Conservation (phyloP, 1,140 invertebrate species). For the Eriocheir sinensis region DNA sequence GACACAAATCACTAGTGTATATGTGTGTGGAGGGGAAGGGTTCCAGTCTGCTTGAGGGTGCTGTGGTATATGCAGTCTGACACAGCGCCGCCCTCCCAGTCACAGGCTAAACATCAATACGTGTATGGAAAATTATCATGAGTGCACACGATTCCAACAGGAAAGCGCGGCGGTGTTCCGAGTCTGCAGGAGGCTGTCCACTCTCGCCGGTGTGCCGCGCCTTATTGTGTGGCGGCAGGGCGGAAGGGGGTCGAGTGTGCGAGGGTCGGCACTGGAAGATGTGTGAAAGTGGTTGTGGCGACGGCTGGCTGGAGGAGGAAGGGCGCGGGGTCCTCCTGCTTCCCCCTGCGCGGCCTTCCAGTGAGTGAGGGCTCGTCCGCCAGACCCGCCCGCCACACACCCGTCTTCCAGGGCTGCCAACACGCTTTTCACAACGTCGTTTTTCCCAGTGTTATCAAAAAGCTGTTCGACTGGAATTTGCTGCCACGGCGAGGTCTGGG, state of each 20-base stretch:
- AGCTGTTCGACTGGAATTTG: background rate
- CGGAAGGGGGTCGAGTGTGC: background rate
- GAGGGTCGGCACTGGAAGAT: background rate
- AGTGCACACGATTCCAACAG: constrained; percentile 37
- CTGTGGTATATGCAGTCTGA: background rate
- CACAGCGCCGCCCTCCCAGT: background rate
- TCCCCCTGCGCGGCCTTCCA: constrained; percentile 57
- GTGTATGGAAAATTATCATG: constrained; percentile 14
- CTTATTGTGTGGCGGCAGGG: background rate
- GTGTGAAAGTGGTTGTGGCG: background rate
- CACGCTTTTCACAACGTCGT: constrained; percentile 20
- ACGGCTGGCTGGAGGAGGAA: constrained; percentile 40
- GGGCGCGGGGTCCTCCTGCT: constrained; percentile 39
- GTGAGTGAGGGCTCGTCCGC: constrained; percentile 1
- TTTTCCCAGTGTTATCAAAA: background rate
- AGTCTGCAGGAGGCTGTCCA: background rate
- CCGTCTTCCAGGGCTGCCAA: constrained; percentile 69
- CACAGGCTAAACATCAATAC: constrained; percentile 6
- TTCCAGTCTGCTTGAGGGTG: background rate
- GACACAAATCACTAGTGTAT: constrained; percentile 56
- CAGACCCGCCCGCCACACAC: constrained; percentile 29
- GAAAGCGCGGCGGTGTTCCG: background rate
- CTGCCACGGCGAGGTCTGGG: background rate
- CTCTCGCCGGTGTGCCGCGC: background rate
- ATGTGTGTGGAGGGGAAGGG: background rate